These are phyloP conservation scores for Lethocerus indicus DNA, from an alignment of 1,140 invertebrate species.

Conservation along the genomic window DNA sequence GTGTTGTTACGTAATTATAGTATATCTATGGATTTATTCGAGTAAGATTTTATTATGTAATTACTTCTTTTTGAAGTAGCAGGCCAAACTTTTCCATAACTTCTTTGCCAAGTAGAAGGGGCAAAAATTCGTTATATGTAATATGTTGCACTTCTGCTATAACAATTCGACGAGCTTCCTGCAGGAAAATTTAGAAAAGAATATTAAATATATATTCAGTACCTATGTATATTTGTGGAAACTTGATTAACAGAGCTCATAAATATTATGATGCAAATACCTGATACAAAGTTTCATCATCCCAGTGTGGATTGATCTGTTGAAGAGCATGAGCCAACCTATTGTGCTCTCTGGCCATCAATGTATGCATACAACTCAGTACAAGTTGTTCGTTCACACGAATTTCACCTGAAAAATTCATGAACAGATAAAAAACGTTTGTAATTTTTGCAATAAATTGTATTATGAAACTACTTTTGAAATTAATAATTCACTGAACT, in stretches of 20 bases:
- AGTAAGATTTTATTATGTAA: background rate
- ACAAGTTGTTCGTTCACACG: constrained; percentile 86
- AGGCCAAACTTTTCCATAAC: constrained; percentile 84
- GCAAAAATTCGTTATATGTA: constrained; percentile 87
- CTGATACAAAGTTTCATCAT: constrained; percentile 86
- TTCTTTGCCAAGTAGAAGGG: constrained; percentile 81
- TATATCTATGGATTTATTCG: background rate
- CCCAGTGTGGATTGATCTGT: constrained; percentile 82
- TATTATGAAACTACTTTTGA: too few species aligned
- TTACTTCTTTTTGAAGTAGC: constrained; percentile 55
- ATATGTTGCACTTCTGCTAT: constrained; percentile 86
- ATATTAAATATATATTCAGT: background rate
- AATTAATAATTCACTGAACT: too few species aligned
- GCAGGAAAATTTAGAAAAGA: constrained; percentile 5
- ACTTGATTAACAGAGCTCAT: background rate
- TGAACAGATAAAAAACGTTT: too few species aligned
- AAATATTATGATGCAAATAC: constrained; percentile 19
- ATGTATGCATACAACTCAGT: constrained; percentile 75
- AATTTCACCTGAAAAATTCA: constrained; percentile 59
- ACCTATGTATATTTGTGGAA: background rate
- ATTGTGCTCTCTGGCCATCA: constrained; percentile 81
- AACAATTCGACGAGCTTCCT: constrained; percentile 73
- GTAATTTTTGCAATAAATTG: too few species aligned
- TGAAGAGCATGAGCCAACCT: constrained; percentile 56
- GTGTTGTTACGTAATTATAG: background rate